Evolutionary conservation across 2,888 invertebrate genomes (phyloP).

Genomic region (Apotomis betuletana): DNA sequence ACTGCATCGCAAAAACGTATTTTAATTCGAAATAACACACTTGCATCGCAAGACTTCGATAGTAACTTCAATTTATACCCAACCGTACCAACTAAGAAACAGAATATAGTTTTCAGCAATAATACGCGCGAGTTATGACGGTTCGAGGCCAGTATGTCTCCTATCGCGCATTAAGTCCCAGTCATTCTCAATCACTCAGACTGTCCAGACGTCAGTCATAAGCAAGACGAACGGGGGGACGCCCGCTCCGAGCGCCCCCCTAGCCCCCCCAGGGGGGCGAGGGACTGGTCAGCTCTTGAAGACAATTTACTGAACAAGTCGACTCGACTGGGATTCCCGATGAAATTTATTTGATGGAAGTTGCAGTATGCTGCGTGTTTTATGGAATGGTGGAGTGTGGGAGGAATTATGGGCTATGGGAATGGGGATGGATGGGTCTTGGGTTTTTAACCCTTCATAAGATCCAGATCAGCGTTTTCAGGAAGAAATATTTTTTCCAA

Average conservation of each 20-base stretch:
- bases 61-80: background rate
- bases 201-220: slow-evolving; percentile 82
- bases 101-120: slow-evolving; percentile 50
- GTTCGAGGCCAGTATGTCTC: slow-evolving; percentile 49
- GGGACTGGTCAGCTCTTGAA: slow-evolving; percentile 80
- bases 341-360: slow-evolving; percentile 79
- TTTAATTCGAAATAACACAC: slow-evolving; percentile 78
- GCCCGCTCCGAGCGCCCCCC: slow-evolving; percentile 66
- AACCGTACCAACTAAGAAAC: background rate
- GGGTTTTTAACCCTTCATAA: slow-evolving; percentile 14
- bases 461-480: background rate
- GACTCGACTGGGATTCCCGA: slow-evolving; percentile 73
- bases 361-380: slow-evolving; percentile 61
- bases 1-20: slow-evolving; percentile 69
- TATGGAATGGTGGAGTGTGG: slow-evolving; percentile 66
- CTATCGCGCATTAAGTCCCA: slow-evolving; percentile 80
- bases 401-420: slow-evolving; percentile 48
- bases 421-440: slow-evolving; percentile 6
- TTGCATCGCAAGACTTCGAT: slow-evolving; percentile 35
- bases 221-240: slow-evolving; percentile 82
- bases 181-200: slow-evolving; percentile 83
- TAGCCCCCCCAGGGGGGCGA: slow-evolving; percentile 54
- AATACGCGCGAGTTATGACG: slow-evolving; percentile 52
- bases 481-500: background rate
- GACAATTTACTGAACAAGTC: slow-evolving; percentile 81